phyloP scores from a whole-genome alignment of 2,797 vertebrate genomes.

The Garrulus glandarius region DNA sequence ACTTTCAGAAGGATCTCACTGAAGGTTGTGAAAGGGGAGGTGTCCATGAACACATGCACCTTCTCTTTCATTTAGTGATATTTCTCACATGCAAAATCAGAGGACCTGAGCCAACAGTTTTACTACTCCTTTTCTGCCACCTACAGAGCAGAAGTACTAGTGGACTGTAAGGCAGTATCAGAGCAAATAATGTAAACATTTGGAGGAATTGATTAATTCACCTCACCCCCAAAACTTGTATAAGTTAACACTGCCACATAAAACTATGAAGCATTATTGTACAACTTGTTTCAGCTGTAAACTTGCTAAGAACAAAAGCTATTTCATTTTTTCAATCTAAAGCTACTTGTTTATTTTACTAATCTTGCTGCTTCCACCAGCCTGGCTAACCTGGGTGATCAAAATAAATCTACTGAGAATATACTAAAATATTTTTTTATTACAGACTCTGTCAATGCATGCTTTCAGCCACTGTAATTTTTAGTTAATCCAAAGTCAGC shows the following conservation, averaged over 20 bases:
- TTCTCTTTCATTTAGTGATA: not conserved
- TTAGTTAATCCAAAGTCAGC: conserved; percentile 1
- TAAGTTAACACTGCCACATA: not conserved
- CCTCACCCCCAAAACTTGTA: not conserved
- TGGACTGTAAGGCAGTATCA: not conserved
- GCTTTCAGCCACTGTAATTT: conserved; percentile 19
- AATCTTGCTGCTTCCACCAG: not conserved
- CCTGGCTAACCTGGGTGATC: not conserved
- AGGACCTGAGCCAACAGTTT: not conserved
- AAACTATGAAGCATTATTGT: not conserved
- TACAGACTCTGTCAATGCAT: not conserved
- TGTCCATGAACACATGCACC: not conserved
- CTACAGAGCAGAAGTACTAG: not conserved
- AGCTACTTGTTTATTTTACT: not conserved
- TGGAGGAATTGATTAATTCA: not conserved
- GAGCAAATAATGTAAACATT: not conserved
- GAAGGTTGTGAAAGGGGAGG: not conserved
- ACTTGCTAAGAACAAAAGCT: not conserved
- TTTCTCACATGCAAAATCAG: not conserved
- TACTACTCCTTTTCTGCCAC: not conserved
- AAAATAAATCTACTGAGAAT: not conserved
- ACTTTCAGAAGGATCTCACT: not conserved
- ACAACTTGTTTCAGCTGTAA: not conserved
- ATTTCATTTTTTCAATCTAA: not conserved
- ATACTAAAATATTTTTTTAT: not conserved